Evolutionary conservation across 1,140 invertebrate genomes (phyloP).

Genomic region (Portunus trituberculatus): DNA sequence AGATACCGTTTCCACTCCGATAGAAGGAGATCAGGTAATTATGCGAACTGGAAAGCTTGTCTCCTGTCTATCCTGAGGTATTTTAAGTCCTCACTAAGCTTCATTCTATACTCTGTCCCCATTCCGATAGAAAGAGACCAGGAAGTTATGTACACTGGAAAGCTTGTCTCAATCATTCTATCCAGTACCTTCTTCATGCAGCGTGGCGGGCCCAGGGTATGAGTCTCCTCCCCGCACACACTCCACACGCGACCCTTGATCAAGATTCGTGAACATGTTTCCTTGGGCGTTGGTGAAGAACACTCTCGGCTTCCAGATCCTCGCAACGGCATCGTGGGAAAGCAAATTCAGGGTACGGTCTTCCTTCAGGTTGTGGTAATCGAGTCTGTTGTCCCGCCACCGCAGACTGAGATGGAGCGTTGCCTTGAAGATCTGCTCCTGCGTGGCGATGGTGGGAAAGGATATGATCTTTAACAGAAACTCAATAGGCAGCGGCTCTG

Average conservation of each 20-base stretch:
- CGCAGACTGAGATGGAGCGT: constrained; percentile 56
- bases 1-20: too few relatives aligned
- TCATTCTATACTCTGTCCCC: too few relatives aligned
- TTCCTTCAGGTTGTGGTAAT: constrained; percentile 73
- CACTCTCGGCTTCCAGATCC: constrained; percentile 73
- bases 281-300: constrained; percentile 75
- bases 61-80: too few relatives aligned
- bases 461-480: constrained; percentile 65
- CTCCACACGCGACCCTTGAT: constrained; percentile 70
- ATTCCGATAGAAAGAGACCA: too few relatives aligned
- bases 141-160: too few relatives aligned
- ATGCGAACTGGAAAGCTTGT: too few relatives aligned
- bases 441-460: constrained; percentile 68
- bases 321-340: constrained; percentile 26
- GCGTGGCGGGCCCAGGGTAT: constrained; percentile 25
- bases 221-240: constrained; percentile 59
- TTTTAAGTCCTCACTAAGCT: too few relatives aligned
- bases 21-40: too few relatives aligned
- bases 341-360: constrained; percentile 75
- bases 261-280: constrained; percentile 73
- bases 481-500: constrained; percentile 52
- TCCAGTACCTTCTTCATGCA: constrained; percentile 67
- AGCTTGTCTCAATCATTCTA: too few relatives aligned
- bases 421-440: constrained; percentile 52
- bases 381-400: constrained; percentile 73